Conservation (phyloP, 2,888 invertebrate species). For the Branchellion lobata region DNA sequence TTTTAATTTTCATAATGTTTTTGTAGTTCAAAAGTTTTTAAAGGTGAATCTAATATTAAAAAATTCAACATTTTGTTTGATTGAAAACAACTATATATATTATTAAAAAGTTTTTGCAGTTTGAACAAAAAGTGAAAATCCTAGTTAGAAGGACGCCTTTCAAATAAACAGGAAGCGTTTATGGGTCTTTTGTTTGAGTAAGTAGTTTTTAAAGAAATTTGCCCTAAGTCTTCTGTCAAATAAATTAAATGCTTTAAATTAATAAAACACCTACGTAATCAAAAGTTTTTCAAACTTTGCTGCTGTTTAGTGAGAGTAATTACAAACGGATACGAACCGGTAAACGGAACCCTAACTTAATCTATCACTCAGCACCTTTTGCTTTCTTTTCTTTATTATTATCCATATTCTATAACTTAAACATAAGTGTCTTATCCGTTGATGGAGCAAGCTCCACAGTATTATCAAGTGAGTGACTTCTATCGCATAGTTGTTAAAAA, state of each 20-base stretch:
- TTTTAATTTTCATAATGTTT: neutral
- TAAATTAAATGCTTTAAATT: neutral
- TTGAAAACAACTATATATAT: neutral
- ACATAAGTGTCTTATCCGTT: neutral
- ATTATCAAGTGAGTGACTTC: neutral
- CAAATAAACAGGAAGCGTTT: slow-evolving; percentile 12
- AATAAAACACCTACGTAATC: neutral
- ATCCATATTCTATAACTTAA: neutral
- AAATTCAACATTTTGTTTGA: neutral
- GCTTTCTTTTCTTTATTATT: neutral
- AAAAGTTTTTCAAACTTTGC: neutral
- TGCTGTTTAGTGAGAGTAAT: neutral
- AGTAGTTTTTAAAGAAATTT: slow-evolving; percentile 2
- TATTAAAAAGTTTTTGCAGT: neutral
- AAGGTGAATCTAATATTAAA: neutral
- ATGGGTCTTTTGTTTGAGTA: slow-evolving; percentile 10
- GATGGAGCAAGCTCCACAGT: slow-evolving; percentile 13
- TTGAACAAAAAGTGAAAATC: too few relatives aligned
- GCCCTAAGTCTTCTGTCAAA: neutral
- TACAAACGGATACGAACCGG: slow-evolving; percentile 13
- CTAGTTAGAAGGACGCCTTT: neutral
- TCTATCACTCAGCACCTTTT: slow-evolving; percentile 1
- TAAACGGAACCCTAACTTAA: slow-evolving; percentile 17
- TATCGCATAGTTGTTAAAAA: too few relatives aligned
- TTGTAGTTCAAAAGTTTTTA: neutral